Conservation (phyloP, 2,888 invertebrate genomes). For the Ceriagrion tenellum region DNA sequence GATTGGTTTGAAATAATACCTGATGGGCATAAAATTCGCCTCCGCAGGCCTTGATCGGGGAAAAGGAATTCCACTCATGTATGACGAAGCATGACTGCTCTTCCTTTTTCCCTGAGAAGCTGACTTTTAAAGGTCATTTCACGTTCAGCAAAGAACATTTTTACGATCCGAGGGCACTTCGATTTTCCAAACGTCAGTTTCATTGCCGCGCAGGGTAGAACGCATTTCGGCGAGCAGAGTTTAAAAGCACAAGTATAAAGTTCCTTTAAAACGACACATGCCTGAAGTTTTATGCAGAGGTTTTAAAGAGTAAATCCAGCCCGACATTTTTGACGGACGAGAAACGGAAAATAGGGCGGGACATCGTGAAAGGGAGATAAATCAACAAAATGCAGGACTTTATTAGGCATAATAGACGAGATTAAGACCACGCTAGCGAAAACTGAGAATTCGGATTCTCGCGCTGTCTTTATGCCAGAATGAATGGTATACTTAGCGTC, state of each 20-base stretch:
- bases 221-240: not conserved
- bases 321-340: not conserved
- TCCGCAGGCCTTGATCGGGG: not conserved
- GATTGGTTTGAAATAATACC: conserved; percentile 22
- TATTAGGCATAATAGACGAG: too few species aligned
- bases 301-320: not conserved
- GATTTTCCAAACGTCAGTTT: not conserved
- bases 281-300: conserved; percentile 10
- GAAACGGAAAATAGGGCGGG: not conserved
- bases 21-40: not conserved
- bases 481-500: too few species aligned
- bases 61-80: not conserved
- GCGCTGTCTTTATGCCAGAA: too few species aligned
- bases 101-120: not conserved
- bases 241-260: not conserved
- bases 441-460: not conserved
- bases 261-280: not conserved
- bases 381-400: not conserved
- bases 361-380: not conserved
- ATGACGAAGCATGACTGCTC: not conserved
- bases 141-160: not conserved
- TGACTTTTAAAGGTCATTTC: not conserved
- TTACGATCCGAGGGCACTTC: not conserved
- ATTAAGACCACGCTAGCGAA: not conserved
- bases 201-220: not conserved